Percentiles rank a stretch among this genome's conserved stretches.
phyloP scores from a whole-genome alignment of 1,140 invertebrate genomes.

The Drosophila albomicans region DNA sequence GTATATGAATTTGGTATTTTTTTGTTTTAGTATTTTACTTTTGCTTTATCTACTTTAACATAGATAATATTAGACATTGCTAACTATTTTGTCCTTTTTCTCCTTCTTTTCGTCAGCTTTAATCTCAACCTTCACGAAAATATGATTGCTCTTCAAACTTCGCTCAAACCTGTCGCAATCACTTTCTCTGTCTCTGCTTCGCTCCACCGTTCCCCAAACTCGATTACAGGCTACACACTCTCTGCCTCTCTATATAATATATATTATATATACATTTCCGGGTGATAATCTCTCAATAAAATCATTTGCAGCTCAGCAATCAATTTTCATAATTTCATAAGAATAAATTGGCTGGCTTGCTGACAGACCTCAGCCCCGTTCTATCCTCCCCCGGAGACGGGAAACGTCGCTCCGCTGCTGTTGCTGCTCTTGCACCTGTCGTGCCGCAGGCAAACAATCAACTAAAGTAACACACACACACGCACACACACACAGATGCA shows the following conservation, averaged over 20 bases:
- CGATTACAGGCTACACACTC: background rate
- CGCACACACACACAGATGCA: constrained; percentile 3
- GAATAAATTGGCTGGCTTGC: constrained; percentile 64
- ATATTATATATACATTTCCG: background rate
- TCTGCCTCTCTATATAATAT: background rate
- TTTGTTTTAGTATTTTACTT: too few relatives aligned
- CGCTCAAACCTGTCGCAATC: too few relatives aligned
- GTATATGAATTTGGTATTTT: too few relatives aligned
- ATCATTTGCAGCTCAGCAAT: constrained; percentile 52
- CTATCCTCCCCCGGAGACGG: background rate
- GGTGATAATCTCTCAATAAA: constrained; percentile 22
- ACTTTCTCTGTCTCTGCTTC: too few relatives aligned
- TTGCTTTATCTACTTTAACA: too few relatives aligned
- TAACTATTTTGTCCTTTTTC: too few relatives aligned
- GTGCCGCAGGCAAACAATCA: constrained; percentile 72
- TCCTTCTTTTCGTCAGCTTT: too few relatives aligned
- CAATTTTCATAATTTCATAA: constrained; percentile 74
- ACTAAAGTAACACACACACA: constrained; percentile 65
- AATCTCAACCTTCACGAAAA: too few relatives aligned
- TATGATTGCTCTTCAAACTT: too few relatives aligned
- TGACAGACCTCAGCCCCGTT: constrained; percentile 25
- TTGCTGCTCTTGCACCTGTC: constrained; percentile 50
- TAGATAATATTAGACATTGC: too few relatives aligned
- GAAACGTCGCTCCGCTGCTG: background rate
- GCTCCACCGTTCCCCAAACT: background rate